Evolutionary conservation across 2,888 invertebrate genomes (phyloP), one percentile per base, ranked within the genome.

Genomic region (Acrobasis repandana): DNA sequence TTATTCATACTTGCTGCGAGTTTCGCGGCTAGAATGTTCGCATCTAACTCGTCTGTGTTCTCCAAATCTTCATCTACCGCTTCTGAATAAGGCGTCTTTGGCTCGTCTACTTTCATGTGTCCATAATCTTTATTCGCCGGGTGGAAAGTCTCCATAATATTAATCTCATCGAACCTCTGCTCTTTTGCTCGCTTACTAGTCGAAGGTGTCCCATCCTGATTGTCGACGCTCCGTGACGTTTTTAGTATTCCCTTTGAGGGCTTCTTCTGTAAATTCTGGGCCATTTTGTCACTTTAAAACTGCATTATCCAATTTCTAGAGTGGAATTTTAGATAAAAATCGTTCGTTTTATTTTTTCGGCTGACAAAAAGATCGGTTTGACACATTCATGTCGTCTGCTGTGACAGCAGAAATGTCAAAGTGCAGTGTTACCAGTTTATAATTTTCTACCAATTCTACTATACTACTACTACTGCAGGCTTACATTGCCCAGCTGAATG

Each of bases 51-150:
- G 72, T 94, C 94, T 9, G 80, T 73, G 34, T 94, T 93, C 71
- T 94, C 95, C 50, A 93, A 86, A 49, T 93, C 93, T 34, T 93
- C 93, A 66, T 95, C 95, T 54, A 91, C 93, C 58, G 94, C 85
- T 75, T 95, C 95, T 6, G 93, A 91, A 73, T 83, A 94, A 47
- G 99, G 99, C 33, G 99, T 99, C 88, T 99, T 99, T 1, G 99
- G 99, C 88, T 99, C 99, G 76, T 98, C 97, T 46, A 91, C 88
- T 90, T 99, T 99, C 98, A 99, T 99, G 80, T 98, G 98, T 9
- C 99, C 99, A 88, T 99, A 99, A 90, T 99, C 99, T 92, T 99
- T 99, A 85, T 98, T 98, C 20, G 97, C 94, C 49, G 99, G 99
- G 93, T 99, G 99, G 78, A 98, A 95, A 0, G 99, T 99, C 70